phyloP scores from a whole-genome alignment of 2,113 vertebrate genomes.

The Perca flavescens region DNA sequence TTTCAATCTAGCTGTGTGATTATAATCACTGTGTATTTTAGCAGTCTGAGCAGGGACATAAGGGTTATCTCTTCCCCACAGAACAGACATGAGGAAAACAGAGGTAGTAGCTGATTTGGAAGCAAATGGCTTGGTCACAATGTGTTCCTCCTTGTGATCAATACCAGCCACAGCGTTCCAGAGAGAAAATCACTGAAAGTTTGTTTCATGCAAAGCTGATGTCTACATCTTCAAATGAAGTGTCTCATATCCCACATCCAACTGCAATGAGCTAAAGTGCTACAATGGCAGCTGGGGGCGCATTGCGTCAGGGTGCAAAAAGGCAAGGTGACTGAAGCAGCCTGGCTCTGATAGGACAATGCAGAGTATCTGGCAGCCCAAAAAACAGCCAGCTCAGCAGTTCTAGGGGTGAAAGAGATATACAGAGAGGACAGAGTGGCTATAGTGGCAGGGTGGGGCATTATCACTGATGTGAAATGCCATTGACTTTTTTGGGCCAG shows the following conservation, averaged over 20 bases:
- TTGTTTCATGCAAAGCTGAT: neutral
- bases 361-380: slow-evolving; percentile 36
- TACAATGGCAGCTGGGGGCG: slow-evolving; percentile 27
- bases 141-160: slow-evolving; percentile 34
- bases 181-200: neutral
- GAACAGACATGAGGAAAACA: neutral
- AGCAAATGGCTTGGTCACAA: slow-evolving; percentile 19
- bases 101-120: slow-evolving; percentile 6
- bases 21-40: neutral
- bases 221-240: neutral
- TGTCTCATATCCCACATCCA: slow-evolving; percentile 16
- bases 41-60: neutral
- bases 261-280: slow-evolving; percentile 58
- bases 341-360: slow-evolving; percentile 58
- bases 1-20: slow-evolving; percentile 6
- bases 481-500: slow-evolving; percentile 38
- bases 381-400: slow-evolving; percentile 53
- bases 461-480: slow-evolving; percentile 51
- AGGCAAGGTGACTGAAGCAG: slow-evolving; percentile 54
- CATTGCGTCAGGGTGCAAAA: slow-evolving; percentile 35
- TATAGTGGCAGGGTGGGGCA: slow-evolving; percentile 31
- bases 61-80: slow-evolving; percentile 38
- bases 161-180: slow-evolving; percentile 3
- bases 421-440: slow-evolving; percentile 26
- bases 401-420: slow-evolving; percentile 42